Evolutionary conservation across 2,888 invertebrate genomes (phyloP), one percentile per base, ranked within the genome.

Genomic region (Latrodectus hesperus): DNA sequence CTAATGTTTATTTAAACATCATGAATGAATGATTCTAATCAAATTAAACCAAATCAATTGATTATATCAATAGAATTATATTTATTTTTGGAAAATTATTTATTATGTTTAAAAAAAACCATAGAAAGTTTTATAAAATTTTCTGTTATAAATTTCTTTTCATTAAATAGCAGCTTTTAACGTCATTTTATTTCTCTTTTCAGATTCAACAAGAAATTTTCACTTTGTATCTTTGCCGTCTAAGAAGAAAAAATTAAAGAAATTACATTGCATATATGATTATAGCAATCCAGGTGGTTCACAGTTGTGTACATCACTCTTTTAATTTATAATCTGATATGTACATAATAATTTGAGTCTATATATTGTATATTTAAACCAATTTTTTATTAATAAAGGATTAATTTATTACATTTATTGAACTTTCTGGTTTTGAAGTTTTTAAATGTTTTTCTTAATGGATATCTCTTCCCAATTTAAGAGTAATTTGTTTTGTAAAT

Each of bases 191-290:
- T 38, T 38, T 6, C 6, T 14, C 8, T 60, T 26, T 68, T 14
- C n/a, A 86, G 85, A 80, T 38, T 86, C 85, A 49, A 16, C 71
- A 11, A 71, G 80, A 16, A 87, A 77, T 64, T 65, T 82, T 22
- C 87, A 81, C 17, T 77, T 70, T 64, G 78, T 83, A 26, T 83
- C 88, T 71, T 78, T 88, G n/a, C 88, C 88, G 10, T 78, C 79
- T 26, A 52, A 83, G 67, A 83, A 82, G 65, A 83, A 83, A 52
- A 83, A 88, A n/a, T 52, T 88, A 17, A 88, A 83, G 55, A 88
- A 75, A 71, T 67, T 88, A n/a, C 83, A 88, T 75, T 83, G 83
- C 67, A 88, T 88, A 17, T 88, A 80, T 79, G 84, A 88, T 51
- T 88, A 82, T 72, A 73, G 79, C 52, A 87, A 87, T 73, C 16